Percentiles rank a stretch among this genome's conserved stretches.
Conservation (phyloP, 2,888 invertebrate species). For the Gnatocerus cornutus region DNA sequence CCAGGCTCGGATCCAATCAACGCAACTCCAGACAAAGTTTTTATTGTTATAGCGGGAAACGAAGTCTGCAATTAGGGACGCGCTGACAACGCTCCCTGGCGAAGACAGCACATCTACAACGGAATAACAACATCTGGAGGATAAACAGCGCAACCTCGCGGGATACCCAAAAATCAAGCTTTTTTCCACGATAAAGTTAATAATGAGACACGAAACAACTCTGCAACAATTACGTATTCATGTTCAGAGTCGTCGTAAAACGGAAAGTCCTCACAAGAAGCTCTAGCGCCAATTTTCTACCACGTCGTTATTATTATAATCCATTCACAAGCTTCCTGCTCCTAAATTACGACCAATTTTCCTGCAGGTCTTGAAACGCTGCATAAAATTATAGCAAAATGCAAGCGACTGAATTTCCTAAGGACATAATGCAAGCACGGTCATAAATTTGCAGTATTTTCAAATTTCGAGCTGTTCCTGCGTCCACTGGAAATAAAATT, state of each 20-base stretch:
- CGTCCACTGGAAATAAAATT: not conserved
- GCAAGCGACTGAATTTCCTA: conserved; percentile 26
- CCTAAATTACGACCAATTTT: conserved; percentile 34
- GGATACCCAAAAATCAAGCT: not conserved
- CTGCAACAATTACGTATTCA: conserved; percentile 4
- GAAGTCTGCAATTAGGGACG: conserved; percentile 59
- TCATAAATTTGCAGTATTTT: conserved; percentile 19
- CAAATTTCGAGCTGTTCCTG: conserved; percentile 7
- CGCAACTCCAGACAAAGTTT: conserved; percentile 62
- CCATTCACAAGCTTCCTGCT: conserved; percentile 30
- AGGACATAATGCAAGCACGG: conserved; percentile 20
- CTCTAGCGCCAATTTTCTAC: conserved; percentile 4
- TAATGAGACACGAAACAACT: not conserved
- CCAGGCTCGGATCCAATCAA: conserved; percentile 62
- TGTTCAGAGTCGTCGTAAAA: not conserved
- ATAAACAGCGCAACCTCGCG: conserved; percentile 25
- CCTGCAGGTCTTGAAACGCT: conserved; percentile 18
- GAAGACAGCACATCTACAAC: conserved; percentile 52
- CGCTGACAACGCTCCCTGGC: conserved; percentile 56
- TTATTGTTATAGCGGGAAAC: conserved; percentile 62
- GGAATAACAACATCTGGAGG: conserved; percentile 53
- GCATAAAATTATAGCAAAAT: conserved; percentile 26
- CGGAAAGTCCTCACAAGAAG: conserved; percentile 6
- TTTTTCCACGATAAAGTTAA: not conserved
- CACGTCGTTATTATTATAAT: conserved; percentile 22